Evolutionary conservation across 2,113 vertebrate genomes (phyloP).

Genomic region (Haemorhous mexicanus): DNA sequence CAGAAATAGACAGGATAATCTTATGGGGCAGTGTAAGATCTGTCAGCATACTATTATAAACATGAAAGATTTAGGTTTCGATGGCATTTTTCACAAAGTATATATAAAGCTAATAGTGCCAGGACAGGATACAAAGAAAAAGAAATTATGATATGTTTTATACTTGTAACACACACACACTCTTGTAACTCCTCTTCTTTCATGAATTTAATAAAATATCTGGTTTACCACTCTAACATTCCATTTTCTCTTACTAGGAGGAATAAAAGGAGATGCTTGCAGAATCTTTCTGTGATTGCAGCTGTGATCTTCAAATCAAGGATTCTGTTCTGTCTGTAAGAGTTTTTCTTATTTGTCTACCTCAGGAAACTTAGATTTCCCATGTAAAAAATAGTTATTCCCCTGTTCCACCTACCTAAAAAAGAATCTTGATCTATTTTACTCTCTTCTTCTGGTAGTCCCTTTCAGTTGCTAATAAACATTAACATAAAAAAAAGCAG

Average conservation of each 20-base stretch:
- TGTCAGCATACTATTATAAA: background rate
- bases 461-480: slow-evolving; percentile 12
- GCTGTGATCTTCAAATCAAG: background rate
- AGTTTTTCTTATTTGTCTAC: background rate
- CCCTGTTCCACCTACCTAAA: background rate
- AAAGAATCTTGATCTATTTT: background rate
- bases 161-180: background rate
- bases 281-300: background rate
- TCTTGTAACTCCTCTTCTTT: background rate
- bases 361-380: background rate
- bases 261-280: background rate
- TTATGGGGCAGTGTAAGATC: background rate
- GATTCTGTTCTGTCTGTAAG: background rate
- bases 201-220: background rate
- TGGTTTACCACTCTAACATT: background rate
- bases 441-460: background rate
- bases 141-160: background rate
- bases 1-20: background rate
- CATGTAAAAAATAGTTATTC: background rate
- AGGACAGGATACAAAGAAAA: background rate
- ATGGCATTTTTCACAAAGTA: background rate
- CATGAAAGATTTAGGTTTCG: background rate
- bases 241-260: background rate
- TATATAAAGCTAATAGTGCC: background rate
- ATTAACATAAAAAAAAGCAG: background rate